Conservation (phyloP, 92 coral and sea anemone species). For the Epizoanthus rinbou region DNA sequence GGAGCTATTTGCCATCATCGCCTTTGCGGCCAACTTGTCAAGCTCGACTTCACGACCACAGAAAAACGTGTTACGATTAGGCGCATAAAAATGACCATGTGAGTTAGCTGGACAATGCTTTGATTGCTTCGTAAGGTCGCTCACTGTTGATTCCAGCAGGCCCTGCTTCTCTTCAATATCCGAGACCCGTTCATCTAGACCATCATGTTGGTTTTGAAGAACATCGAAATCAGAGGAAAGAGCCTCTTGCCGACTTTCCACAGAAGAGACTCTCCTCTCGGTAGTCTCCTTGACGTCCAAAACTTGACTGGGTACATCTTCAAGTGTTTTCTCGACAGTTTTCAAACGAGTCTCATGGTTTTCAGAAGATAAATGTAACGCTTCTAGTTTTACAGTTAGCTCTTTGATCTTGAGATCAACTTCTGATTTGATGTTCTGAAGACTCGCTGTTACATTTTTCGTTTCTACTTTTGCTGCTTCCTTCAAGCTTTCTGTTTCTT, state of each 20-base stretch:
- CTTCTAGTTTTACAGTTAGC: not conserved
- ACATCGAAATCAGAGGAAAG: slow-evolving; percentile 6
- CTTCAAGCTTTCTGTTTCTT: slow-evolving; percentile 44
- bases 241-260: slow-evolving; percentile 28
- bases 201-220: slow-evolving; percentile 21
- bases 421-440: slow-evolving; percentile 55
- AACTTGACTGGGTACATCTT: slow-evolving; percentile 17
- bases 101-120: not conserved
- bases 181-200: slow-evolving; percentile 34
- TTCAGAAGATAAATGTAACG: not conserved
- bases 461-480: slow-evolving; percentile 54
- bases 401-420: slow-evolving; percentile 36
- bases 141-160: slow-evolving; percentile 42
- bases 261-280: slow-evolving; percentile 1
- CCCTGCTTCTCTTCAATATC: slow-evolving; percentile 39
- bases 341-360: slow-evolving; percentile 14
- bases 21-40: slow-evolving; percentile 36
- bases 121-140: slow-evolving; percentile 34
- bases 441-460: slow-evolving; percentile 48
- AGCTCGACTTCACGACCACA: slow-evolving; percentile 72
- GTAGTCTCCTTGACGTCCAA: slow-evolving; percentile 5
- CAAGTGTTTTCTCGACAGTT: slow-evolving; percentile 28
- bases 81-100: slow-evolving; percentile 45
- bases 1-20: not conserved
- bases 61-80: slow-evolving; percentile 64